These are phyloP conservation scores for Pandemis cinnamomeana DNA, from an alignment of 2,888 invertebrate species.

Conservation along the genomic window DNA sequence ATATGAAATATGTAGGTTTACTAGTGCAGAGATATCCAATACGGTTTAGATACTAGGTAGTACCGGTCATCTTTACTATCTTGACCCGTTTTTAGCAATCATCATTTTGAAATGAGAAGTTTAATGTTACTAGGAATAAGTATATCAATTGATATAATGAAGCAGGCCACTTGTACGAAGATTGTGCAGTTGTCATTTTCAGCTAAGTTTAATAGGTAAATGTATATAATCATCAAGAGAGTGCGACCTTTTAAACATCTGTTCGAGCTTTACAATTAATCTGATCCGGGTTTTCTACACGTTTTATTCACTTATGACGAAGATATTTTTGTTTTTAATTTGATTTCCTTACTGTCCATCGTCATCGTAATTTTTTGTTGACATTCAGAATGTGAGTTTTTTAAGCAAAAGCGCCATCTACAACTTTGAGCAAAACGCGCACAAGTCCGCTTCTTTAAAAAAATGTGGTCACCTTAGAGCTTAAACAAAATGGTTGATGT, in stretches of 20 bases:
- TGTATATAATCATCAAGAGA: not conserved
- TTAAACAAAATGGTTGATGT: not conserved
- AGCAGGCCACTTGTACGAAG: not conserved
- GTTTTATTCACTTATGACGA: no score
- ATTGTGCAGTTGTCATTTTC: not conserved
- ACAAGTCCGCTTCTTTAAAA: not conserved
- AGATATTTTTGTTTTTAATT: no score
- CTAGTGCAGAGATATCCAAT: conserved; percentile 23
- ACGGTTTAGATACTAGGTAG: conserved; percentile 2
- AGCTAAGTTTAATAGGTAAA: not conserved
- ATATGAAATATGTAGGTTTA: conserved; percentile 41
- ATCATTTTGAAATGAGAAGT: conserved; percentile 12
- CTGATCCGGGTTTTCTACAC: not conserved
- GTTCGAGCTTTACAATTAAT: not conserved
- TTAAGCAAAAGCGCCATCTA: not conserved
- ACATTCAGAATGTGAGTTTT: not conserved
- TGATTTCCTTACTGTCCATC: no score
- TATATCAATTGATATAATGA: not conserved
- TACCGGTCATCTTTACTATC: conserved; percentile 18
- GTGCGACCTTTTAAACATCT: not conserved
- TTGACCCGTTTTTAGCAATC: not conserved
- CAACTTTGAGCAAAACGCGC: not conserved
- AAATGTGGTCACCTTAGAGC: not conserved
- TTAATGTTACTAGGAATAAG: not conserved
- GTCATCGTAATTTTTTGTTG: not conserved